Percentiles rank a stretch among this genome's conserved stretches.
These are phyloP conservation scores for Cisticola juncidis DNA, from an alignment of 2,113 vertebrate species.

Conservation along the genomic window DNA sequence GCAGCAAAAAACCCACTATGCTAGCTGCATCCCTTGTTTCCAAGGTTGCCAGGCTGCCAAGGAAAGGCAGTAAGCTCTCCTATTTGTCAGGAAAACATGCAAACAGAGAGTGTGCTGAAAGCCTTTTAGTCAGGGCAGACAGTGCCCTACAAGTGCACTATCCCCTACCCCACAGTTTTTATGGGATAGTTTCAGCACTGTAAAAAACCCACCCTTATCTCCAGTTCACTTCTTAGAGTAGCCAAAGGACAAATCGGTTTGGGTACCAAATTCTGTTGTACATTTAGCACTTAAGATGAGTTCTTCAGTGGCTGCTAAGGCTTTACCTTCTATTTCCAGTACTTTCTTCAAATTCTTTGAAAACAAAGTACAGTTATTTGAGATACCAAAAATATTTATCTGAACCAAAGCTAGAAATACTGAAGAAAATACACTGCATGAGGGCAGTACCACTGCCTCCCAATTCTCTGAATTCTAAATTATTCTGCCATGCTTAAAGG, in stretches of 20 bases:
- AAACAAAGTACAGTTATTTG: neutral
- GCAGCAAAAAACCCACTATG: neutral
- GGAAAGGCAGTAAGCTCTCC: neutral
- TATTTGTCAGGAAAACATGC: neutral
- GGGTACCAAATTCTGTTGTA: neutral
- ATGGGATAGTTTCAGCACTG: neutral
- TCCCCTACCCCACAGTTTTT: neutral
- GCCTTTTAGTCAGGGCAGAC: neutral
- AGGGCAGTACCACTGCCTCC: neutral
- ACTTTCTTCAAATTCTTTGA: neutral
- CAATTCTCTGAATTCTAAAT: neutral
- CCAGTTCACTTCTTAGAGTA: neutral
- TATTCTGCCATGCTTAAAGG: neutral
- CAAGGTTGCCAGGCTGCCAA: neutral
- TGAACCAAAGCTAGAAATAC: neutral
- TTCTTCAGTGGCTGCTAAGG: neutral
- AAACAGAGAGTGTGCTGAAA: neutral
- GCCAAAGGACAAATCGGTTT: neutral
- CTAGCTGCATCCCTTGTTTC: neutral
- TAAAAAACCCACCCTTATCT: neutral
- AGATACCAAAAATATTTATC: neutral
- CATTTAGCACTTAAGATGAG: neutral
- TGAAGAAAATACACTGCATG: neutral
- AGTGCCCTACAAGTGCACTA: neutral
- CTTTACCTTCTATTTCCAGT: neutral